Evolutionary conservation across 2,888 invertebrate genomes (phyloP).

Genomic region (Tridacna gigas): DNA sequence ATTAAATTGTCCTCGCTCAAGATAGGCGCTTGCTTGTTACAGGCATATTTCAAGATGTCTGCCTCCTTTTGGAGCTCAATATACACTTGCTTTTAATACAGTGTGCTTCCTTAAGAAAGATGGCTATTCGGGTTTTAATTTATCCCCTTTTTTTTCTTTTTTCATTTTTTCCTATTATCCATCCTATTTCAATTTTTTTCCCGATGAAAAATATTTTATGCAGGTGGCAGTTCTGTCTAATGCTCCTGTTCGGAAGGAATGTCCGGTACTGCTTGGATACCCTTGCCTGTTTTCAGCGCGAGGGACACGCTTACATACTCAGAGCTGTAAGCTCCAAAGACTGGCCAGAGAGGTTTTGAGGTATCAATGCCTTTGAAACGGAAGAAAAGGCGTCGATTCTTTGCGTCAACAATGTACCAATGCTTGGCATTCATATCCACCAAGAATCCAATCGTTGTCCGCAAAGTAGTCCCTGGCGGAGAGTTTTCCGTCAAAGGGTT

Average conservation of each 20-base stretch:
- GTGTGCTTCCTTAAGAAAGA: too few relatives aligned
- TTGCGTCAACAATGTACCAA: conserved; percentile 69
- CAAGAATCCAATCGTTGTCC: conserved; percentile 69
- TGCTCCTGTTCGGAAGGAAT: conserved; percentile 61
- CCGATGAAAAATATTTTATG: too few relatives aligned
- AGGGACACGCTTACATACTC: conserved; percentile 66
- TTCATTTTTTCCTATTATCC: too few relatives aligned
- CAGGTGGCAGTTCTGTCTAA: not conserved
- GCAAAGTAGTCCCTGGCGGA: conserved; percentile 68
- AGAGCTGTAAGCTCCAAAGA: conserved; percentile 70
- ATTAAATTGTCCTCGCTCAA: too few relatives aligned
- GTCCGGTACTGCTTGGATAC: conserved; percentile 66
- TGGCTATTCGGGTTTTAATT: too few relatives aligned
- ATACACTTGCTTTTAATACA: too few relatives aligned
- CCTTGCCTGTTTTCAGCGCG: conserved; percentile 66
- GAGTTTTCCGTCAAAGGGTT: conserved; percentile 64
- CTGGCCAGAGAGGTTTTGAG: conserved; percentile 68
- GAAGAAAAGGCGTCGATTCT: conserved; percentile 64
- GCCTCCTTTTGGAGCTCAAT: too few relatives aligned
- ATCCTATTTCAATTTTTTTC: too few relatives aligned
- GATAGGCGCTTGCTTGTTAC: too few relatives aligned
- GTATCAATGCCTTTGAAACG: conserved; percentile 68
- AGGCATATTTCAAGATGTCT: too few relatives aligned
- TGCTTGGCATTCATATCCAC: conserved; percentile 66
- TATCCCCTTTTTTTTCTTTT: too few relatives aligned